Evolutionary conservation across 2,113 vertebrate species (phyloP).

Genomic region (Sarotherodon lohbergeri): DNA sequence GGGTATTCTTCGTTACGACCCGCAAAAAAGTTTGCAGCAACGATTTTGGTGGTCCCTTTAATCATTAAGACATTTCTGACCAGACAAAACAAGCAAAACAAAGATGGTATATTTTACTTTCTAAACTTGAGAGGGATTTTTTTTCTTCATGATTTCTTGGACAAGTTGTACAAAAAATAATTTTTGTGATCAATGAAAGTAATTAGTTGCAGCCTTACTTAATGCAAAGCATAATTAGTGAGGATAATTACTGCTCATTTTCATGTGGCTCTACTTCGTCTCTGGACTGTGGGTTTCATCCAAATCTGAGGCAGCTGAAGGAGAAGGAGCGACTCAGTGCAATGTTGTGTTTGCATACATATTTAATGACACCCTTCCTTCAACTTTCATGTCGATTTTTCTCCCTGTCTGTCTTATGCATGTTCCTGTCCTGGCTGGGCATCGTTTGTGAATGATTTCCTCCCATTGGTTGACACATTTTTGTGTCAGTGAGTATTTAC

Average conservation of each 20-base stretch:
- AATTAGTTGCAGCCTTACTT: conserved; percentile 3
- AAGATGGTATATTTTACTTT: neutral
- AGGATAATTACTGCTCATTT: conserved; percentile 24
- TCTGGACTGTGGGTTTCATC: neutral
- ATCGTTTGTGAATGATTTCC: conserved; percentile 36
- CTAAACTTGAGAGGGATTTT: neutral
- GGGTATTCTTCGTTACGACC: neutral
- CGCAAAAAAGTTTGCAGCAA: neutral
- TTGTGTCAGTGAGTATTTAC: conserved; percentile 28
- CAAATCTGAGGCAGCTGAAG: neutral
- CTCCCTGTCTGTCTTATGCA: neutral
- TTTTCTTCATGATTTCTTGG: neutral
- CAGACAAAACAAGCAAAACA: neutral
- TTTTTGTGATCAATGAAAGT: neutral
- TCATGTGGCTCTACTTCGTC: conserved; percentile 4
- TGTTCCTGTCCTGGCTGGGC: neutral
- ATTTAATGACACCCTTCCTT: conserved; percentile 16
- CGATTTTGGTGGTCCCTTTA: neutral
- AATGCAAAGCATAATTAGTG: conserved; percentile 15
- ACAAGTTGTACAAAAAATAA: neutral
- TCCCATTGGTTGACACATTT: conserved; percentile 26
- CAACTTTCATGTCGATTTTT: conserved; percentile 14
- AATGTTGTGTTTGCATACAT: conserved; percentile 37
- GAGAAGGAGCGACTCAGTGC: conserved; percentile 2
- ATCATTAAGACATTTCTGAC: neutral